Evolutionary conservation across 2,888 invertebrate genomes (phyloP), one percentile per base, ranked within the genome.

Genomic region (Blomia tropicalis): DNA sequence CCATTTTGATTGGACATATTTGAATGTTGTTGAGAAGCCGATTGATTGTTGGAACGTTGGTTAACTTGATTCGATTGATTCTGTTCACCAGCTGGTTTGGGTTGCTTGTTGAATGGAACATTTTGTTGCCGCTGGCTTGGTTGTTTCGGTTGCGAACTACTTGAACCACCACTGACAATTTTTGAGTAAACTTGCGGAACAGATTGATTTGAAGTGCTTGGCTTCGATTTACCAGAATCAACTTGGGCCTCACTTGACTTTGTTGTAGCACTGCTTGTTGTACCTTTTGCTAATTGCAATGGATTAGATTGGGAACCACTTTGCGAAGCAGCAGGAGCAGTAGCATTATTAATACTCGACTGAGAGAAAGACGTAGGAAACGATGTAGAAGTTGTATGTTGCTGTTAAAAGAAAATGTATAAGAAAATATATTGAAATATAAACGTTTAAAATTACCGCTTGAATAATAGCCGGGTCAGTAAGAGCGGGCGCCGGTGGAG

Each of bases 401-500:
- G 41, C 41, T 41, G n/a, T 41, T 17, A 41, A 41, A 14, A 47
- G 14, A 7, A 47, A 36, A 36, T 36, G 36, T 11, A 7, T 36
- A 36, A 47, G 11, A 47, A 47, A 47, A 27, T 11, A 25, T 22
- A 47, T 11, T n/a, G 22, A 27, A 47, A 7, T 47, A 27, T n/a
- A 14, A 47, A 19, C n/a, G 22, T 11, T n/a, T 14, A 27, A 7
- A 56, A 23, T 17, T 41, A 59, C 60, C 51, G 65, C 83, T 76
- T 82, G 81, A 78, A 98, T 91, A 76, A 98, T 98, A 66, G 98
- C 98, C 64, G 98, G 98, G 79, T 98, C 98, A 63, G 74, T 72
- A 47, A 76, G 69, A 22, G 85, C 82, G 67, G 83, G 82, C 22
- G 65, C 64, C 79, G 83, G 85, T n/a, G 80, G 80, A 65, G 96